Evolutionary conservation across 2,888 invertebrate genomes (phyloP), one percentile per base, ranked within the genome.

Genomic region (Diadegma fenestrale): DNA sequence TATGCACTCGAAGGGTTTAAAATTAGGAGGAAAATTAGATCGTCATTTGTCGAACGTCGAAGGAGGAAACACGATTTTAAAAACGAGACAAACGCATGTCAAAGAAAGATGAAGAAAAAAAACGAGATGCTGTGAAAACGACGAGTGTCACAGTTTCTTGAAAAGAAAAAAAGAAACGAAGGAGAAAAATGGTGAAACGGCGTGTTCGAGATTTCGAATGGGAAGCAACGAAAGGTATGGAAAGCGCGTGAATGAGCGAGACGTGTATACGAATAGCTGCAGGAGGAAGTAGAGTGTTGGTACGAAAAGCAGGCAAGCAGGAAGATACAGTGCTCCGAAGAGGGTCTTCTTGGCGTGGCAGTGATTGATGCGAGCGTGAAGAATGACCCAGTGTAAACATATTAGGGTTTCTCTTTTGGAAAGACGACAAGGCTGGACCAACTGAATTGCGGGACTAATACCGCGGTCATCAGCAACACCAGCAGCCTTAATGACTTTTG

Each of bases 341-440:
- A 87, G 87, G 81, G 85, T 81, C 78, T 82, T 87, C 89, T 88
- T 89, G 85, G 90, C 90, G 91, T 89, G 90, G 90, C 87, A 90
- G 91, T 93, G 93, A 93, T 93, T 93, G 92, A 93, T 93, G 93
- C 87, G 89, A 88, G 89, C 88, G 91, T 88, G 89, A 90, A 88
- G 90, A 91, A 91, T 90, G 89, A 90, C 90, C 89, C 90, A 92
- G 90, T 93, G 92, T 93, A 93, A 93, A 93, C 93, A 93, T 92
- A 92, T 93, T 92, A 93, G 90, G 89, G 89, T 90, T 91, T 91
- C 19, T 76, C 48, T 63, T 26, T 51, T 75, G 75, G 80, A 84
- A 87, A 88, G 85, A 79, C 66, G 30, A 58, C n/a, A 54, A n/a
- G n/a, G 54, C 54, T 68, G 66, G 66, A 75, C 64, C 80, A 68